Base-by-base conservation (phyloP, 2,888 invertebrate genomes). In the Drosophila algonquin region DNA sequence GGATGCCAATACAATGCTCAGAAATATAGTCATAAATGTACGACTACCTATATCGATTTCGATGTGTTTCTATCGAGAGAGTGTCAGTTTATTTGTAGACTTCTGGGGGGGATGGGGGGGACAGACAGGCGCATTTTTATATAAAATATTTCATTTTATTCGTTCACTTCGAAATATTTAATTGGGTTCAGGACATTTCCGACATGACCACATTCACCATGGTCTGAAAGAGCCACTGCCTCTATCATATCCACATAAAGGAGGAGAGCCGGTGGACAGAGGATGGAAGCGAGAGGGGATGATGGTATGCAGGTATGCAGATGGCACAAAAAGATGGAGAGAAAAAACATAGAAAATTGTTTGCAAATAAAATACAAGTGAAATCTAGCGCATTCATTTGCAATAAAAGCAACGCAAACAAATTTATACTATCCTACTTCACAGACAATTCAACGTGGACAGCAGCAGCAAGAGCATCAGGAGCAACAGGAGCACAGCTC, bases 301-400 rank as follows among this genome's bases (percentile, higher is more conserved):
- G 16, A 30, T 0, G 62, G 35, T 5, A 35, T 35, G 35, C 35
- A 14, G 35, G 12, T 5, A 14, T 35, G 35, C 35, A 12, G 24
- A 14, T 35, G 10, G 30, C 9, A n/a, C n/a, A n/a, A n/a, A n/a
- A n/a, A 40, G 27, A 24, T 9, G 6, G 21, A 44, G 32, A 16
- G 35, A 16, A 58, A 48, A 54, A 57, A 47, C 59, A 69, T 51
- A 21, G 69, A 59, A 70, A 78, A 76, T 74, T 75, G 76, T 76
- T 81, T 76, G 84, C 79, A 78, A 78, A 86, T 86, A 83, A 82
- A 82, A 81, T 84, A 77, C 79, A 79, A 84, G 75, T 87, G 85
- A 84, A 87, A 87, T 84, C 82, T 79, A 85, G 79, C 79, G 81
- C 85, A 83, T 77, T 87, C 85, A 79, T 50, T 61, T 81, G 80